Conservation (phyloP, 2,888 invertebrate genomes). For the Philaethria dido region DNA sequence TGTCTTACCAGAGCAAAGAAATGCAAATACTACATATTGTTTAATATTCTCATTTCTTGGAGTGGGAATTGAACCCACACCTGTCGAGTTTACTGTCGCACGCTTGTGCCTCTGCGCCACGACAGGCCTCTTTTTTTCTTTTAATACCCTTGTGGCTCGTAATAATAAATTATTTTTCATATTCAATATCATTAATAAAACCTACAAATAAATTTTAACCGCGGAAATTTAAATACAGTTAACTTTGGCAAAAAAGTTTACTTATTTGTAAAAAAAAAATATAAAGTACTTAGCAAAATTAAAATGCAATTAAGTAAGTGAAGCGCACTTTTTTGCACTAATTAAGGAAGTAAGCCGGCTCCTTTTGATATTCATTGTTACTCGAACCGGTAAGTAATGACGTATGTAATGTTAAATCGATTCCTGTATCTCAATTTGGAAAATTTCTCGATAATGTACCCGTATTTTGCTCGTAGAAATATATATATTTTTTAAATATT, state of each 20-base stretch:
- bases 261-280: background rate
- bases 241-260: background rate
- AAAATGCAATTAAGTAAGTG: conserved; percentile 19
- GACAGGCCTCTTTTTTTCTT: too few relatives aligned
- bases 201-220: background rate
- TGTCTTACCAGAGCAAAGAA: too few relatives aligned
- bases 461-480: background rate
- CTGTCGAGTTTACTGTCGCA: too few relatives aligned
- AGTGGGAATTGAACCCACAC: too few relatives aligned
- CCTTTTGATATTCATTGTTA: conserved; percentile 25
- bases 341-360: conserved; percentile 28
- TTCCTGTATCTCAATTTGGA: conserved; percentile 32
- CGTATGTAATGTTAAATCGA: conserved; percentile 33
- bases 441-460: background rate
- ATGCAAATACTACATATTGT: too few relatives aligned
- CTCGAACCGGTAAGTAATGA: conserved; percentile 35
- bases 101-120: too few relatives aligned
- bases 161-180: conserved; percentile 11
- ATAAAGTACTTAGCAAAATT: conserved; percentile 16
- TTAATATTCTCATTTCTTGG: too few relatives aligned
- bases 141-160: too few relatives aligned
- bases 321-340: conserved; percentile 15
- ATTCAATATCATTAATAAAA: conserved; percentile 2
- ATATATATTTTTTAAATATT: conserved; percentile 18
- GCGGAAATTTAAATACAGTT: background rate